Evolutionary conservation across 2,797 vertebrate genomes (phyloP).

Genomic region (Pseudochirops corinnae): DNA sequence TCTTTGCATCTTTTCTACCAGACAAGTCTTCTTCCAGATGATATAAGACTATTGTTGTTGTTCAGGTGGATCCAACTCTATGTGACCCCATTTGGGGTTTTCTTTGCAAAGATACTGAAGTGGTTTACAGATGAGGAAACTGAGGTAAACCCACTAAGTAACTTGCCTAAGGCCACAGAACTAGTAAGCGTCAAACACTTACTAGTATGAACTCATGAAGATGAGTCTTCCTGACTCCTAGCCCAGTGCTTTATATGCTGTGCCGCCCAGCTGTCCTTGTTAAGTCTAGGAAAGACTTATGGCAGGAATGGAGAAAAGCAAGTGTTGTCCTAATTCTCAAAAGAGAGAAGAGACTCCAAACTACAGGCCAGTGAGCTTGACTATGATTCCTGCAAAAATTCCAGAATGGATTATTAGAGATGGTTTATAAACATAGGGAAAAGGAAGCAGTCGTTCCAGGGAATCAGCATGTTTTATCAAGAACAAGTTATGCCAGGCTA

Average conservation of each 20-base stretch:
- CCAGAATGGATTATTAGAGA: no score
- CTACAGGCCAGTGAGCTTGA: no score
- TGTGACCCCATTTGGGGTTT: neutral
- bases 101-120: neutral
- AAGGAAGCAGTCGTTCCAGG: no score
- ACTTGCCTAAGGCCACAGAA: neutral
- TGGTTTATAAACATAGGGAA: no score
- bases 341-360: neutral
- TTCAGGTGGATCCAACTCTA: neutral
- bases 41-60: neutral
- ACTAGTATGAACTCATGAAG: neutral
- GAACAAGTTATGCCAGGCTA: no score
- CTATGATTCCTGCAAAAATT: no score
- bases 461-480: no score
- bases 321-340: no score
- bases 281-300: no score
- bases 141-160: neutral
- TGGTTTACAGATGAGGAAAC: neutral
- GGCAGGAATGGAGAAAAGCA: no score
- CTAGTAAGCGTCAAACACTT: neutral
- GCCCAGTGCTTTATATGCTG: neutral
- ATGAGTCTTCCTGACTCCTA: neutral
- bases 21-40: neutral
- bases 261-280: no score
- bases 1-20: neutral